Evolutionary conservation across 2,113 vertebrate genomes (phyloP), one percentile per base, ranked within the genome.

Genomic region (Tragelaphus imberbis): DNA sequence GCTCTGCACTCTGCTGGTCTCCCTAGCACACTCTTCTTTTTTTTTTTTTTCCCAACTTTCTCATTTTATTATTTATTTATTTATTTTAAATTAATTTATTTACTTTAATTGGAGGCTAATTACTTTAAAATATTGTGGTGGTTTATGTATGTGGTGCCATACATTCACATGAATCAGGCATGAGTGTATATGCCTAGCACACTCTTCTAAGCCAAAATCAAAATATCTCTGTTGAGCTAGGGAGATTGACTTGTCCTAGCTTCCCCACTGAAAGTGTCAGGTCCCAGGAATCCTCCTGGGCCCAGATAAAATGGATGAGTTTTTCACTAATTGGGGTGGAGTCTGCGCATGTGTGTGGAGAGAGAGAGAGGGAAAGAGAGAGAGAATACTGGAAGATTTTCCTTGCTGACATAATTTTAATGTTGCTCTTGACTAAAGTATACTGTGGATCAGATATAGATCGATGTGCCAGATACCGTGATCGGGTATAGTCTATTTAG

Each of bases 391-490:
- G 90, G 44, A 56, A 94, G 71, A 6, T 51, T 82, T 63, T 84
- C 47, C 36, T 51, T 84, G 28, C 17, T 92, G 87, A 33, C 2
- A 25, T 92, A 28, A 25, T 96, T 92, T 96, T 61, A 77, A 36
- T 68, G n/a, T 40, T 51, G 21, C 33, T 91, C 6, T 17, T 40
- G 33, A 51, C 17, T 79, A 15, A 47, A 81, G 17, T 68, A 61
- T 19, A 40, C 47, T 49, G 44, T 94, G n/a, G 27, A 55, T 30
- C 16, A 16, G 80, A 88, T n/a, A 47, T 2, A 90, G 13, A n/a
- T 4, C 49, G 80, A 81, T 25, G 49, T 79, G 15, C 11, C 40
- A 77, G 53, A 23, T 28, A 65, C 82, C 0, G 0, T 30, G 51
- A 58, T 59, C 4, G 8, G 25, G 65, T 25, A 51, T 1, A 1